Conservation (phyloP, 2,797 vertebrate species). For the Lerista edwardsae region DNA sequence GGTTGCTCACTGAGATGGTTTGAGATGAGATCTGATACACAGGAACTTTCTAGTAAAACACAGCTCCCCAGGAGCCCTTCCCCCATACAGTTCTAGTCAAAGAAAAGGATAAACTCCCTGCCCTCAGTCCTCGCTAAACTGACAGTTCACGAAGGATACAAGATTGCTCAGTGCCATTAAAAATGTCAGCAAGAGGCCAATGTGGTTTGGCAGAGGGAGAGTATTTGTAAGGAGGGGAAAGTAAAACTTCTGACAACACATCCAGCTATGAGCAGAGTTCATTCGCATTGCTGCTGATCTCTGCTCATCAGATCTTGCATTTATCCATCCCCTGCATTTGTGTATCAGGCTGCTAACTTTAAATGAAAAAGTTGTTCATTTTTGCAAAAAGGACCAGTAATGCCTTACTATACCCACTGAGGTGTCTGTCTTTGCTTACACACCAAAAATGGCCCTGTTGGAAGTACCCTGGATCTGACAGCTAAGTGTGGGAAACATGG, state of each 20-base stretch:
- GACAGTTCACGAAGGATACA: constrained; percentile 73
- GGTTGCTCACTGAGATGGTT: constrained; percentile 41
- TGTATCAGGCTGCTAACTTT: constrained; percentile 13
- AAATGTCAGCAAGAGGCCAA: constrained; percentile 75
- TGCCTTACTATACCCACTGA: background rate
- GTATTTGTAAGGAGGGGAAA: constrained; percentile 44
- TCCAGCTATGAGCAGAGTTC: constrained; percentile 39
- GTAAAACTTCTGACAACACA: constrained; percentile 58
- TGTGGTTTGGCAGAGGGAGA: constrained; percentile 59
- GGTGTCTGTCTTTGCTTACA: background rate
- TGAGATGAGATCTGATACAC: constrained; percentile 63
- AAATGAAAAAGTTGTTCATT: background rate
- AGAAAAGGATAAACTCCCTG: constrained; percentile 69
- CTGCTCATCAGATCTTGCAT: constrained; percentile 22
- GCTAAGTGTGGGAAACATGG: background rate
- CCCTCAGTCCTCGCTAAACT: constrained; percentile 68
- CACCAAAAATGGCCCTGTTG: background rate
- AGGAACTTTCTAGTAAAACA: constrained; percentile 51
- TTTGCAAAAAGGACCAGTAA: background rate
- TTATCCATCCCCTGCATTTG: constrained; percentile 3
- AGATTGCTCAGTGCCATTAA: constrained; percentile 76
- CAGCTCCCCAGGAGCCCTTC: constrained; percentile 54
- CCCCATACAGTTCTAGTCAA: constrained; percentile 60
- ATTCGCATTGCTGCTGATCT: constrained; percentile 2
- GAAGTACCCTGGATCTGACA: background rate